phyloP scores from a whole-genome alignment of 2,797 vertebrate species.

The Ptychobarbus kaznakovi region DNA sequence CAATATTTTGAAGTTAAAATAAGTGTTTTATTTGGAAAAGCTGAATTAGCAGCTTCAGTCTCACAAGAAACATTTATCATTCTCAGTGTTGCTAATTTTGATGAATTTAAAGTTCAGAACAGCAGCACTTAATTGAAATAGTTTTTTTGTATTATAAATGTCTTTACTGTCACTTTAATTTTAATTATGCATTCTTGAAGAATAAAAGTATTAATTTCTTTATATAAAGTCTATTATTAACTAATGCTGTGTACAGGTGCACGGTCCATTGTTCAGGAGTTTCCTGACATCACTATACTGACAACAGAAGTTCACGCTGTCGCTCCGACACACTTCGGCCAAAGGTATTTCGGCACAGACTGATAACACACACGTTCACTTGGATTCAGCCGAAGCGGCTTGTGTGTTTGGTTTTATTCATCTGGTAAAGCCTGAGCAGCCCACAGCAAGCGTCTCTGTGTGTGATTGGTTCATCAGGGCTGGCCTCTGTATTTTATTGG shows the following conservation, averaged over 20 bases:
- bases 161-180: neutral
- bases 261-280: slow-evolving; percentile 97
- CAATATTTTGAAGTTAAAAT: neutral
- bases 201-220: neutral
- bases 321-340: slow-evolving; percentile 96
- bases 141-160: neutral
- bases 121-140: neutral
- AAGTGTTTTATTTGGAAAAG: neutral
- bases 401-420: neutral
- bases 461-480: slow-evolving; percentile 14
- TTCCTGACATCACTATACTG: slow-evolving; percentile 98
- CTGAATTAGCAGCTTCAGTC: neutral
- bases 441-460: neutral
- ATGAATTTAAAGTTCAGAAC: neutral
- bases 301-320: slow-evolving; percentile 95
- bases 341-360: slow-evolving; percentile 97
- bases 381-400: neutral
- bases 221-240: neutral
- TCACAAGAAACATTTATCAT: neutral
- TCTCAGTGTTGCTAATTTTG: neutral
- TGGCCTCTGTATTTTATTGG: slow-evolving; percentile 30
- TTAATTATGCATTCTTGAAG: neutral
- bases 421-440: neutral
- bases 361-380: slow-evolving; percentile 61
- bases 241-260: slow-evolving; percentile 81